Conservation (phyloP, 2,113 vertebrate genomes). For the Ploceus nigricollis region DNA sequence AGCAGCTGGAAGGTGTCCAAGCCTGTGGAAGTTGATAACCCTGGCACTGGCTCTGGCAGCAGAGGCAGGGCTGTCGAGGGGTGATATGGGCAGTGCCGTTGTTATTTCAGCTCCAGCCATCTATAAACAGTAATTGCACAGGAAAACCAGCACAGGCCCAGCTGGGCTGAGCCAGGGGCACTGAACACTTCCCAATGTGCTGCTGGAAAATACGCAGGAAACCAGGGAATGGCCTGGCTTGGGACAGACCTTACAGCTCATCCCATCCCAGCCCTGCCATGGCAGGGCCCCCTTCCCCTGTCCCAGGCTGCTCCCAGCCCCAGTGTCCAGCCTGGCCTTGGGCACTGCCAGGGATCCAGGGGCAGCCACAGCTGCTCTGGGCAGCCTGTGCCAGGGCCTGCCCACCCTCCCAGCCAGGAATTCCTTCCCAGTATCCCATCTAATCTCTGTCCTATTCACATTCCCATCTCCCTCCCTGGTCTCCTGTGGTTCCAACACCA, state of each 20-base stretch:
- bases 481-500: background rate
- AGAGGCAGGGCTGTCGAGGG: conserved; percentile 75
- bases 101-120: conserved; percentile 76
- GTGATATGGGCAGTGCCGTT: conserved; percentile 73
- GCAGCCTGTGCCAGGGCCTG: background rate
- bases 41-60: conserved; percentile 76
- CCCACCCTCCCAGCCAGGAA: fast-evolving
- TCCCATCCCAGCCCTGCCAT: fast-evolving
- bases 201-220: background rate
- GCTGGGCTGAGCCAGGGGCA: conserved; percentile 31
- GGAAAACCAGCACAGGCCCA: conserved; percentile 62
- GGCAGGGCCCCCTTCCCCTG: background rate
- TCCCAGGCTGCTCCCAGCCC: background rate
- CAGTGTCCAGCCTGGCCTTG: background rate
- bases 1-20: conserved; percentile 80
- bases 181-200: background rate
- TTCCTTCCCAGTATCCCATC: background rate
- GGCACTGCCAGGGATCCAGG: background rate
- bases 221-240: background rate
- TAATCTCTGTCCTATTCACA: background rate
- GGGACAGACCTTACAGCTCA: background rate
- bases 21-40: conserved; percentile 82
- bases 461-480: background rate
- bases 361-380: background rate
- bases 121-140: conserved; percentile 77